Percentiles rank a stretch among this genome's conserved stretches.
phyloP scores from a whole-genome alignment of 2,888 invertebrate genomes.

The Ceramica pisi region DNA sequence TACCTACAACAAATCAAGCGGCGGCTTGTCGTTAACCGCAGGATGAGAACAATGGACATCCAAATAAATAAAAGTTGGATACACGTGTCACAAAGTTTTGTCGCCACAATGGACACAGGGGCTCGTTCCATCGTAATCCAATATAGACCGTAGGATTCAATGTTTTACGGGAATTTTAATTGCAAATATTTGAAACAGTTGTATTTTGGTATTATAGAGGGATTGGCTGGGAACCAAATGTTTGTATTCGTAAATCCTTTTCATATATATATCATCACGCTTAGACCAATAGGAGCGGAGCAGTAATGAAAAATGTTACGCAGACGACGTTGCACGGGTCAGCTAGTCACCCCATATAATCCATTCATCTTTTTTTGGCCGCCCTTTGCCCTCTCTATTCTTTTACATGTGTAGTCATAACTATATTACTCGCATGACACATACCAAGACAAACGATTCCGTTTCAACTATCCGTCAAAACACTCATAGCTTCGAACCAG shows the following conservation, averaged over 20 bases:
- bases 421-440: neutral
- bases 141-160: neutral
- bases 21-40: neutral
- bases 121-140: conserved; percentile 14
- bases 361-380: neutral
- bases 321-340: too few species aligned
- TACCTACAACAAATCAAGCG: neutral
- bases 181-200: conserved; percentile 4
- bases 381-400: too few species aligned
- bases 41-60: neutral
- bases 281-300: too few species aligned
- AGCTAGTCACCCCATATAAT: neutral
- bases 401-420: neutral
- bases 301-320: too few species aligned
- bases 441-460: neutral
- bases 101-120: conserved; percentile 2
- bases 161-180: conserved; percentile 6
- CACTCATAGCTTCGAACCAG: too few species aligned
- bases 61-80: conserved; percentile 30
- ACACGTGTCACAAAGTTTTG: conserved; percentile 37
- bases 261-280: too few species aligned
- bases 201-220: neutral
- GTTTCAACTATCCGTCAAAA: too few species aligned
- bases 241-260: neutral
- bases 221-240: neutral